These are phyloP conservation scores for Anoplius nigerrimus DNA, from an alignment of 2,888 invertebrate genomes.

Conservation along the genomic window DNA sequence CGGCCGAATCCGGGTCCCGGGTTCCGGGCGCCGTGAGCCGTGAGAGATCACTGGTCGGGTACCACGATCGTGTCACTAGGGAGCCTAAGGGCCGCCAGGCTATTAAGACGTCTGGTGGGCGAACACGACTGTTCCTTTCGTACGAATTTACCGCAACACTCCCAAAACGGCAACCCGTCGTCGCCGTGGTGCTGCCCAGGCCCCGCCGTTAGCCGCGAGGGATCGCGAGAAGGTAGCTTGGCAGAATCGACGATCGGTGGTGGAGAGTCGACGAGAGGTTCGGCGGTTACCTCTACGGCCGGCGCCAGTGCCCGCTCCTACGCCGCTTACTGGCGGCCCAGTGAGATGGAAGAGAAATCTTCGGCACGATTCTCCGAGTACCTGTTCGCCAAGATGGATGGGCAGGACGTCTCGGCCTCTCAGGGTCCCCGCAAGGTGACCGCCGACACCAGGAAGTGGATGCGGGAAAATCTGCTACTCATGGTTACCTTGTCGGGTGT, in stretches of 20 bases:
- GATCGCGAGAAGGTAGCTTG: constrained; percentile 68
- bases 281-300: constrained; percentile 46
- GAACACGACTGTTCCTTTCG: constrained; percentile 70
- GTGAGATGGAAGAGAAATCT: constrained; percentile 74
- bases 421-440: constrained; percentile 82
- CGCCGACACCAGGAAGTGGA: constrained; percentile 81
- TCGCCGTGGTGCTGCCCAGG: constrained; percentile 73
- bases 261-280: constrained; percentile 52
- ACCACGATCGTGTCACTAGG: constrained; percentile 69
- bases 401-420: constrained; percentile 74
- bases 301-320: constrained; percentile 46
- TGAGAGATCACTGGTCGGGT: too few relatives aligned
- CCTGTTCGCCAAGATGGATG: constrained; percentile 87
- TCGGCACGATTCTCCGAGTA: constrained; percentile 83
- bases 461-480: constrained; percentile 86
- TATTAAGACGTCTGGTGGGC: constrained; percentile 66
- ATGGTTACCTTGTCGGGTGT: constrained; percentile 89
- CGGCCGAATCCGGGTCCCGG: too few relatives aligned
- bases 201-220: constrained; percentile 73
- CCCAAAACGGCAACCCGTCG: constrained; percentile 75
- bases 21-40: too few relatives aligned
- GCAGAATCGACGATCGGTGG: constrained; percentile 51
- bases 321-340: constrained; percentile 62
- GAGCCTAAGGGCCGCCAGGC: constrained; percentile 65
- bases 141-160: constrained; percentile 72